Conservation (phyloP, 92 coral and sea anemone genomes). For the Zoanthus gigantus region DNA sequence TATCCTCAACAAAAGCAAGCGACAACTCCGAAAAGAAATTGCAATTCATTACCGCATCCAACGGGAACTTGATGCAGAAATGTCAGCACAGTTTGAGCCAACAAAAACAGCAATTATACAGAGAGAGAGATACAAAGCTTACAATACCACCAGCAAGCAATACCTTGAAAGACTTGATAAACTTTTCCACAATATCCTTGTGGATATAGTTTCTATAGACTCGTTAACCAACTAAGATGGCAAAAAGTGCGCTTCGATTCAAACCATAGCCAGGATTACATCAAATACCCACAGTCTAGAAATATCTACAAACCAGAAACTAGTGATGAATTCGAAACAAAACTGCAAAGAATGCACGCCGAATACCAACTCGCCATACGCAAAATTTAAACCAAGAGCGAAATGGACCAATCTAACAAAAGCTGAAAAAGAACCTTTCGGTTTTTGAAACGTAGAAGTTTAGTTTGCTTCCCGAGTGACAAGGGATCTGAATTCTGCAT, state of each 20-base stretch:
- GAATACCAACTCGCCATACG: slow-evolving; percentile 8
- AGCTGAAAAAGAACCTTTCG: slow-evolving; percentile 1
- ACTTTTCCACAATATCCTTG: neutral
- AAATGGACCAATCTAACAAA: neutral
- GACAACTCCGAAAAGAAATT: neutral
- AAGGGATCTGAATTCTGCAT: neutral
- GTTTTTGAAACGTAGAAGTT: slow-evolving; percentile 11
- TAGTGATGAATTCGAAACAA: slow-evolving; percentile 5
- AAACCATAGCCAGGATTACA: slow-evolving; percentile 1
- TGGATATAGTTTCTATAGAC: neutral
- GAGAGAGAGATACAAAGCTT: neutral
- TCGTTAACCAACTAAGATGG: slow-evolving; percentile 27
- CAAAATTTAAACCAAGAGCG: neutral
- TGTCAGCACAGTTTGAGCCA: neutral
- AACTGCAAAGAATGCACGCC: slow-evolving; percentile 23
- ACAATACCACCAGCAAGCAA: slow-evolving; percentile 3
- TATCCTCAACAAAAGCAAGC: neutral
- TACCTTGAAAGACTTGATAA: neutral
- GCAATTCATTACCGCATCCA: neutral
- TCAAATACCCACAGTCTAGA: slow-evolving; percentile 8
- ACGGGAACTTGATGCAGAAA: neutral
- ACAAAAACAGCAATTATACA: neutral
- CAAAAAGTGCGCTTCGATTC: slow-evolving; percentile 10
- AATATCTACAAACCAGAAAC: slow-evolving; percentile 21
- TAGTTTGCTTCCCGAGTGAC: neutral